Evolutionary conservation across 1,140 invertebrate species (phyloP).

Genomic region (Zaprionus taronus): DNA sequence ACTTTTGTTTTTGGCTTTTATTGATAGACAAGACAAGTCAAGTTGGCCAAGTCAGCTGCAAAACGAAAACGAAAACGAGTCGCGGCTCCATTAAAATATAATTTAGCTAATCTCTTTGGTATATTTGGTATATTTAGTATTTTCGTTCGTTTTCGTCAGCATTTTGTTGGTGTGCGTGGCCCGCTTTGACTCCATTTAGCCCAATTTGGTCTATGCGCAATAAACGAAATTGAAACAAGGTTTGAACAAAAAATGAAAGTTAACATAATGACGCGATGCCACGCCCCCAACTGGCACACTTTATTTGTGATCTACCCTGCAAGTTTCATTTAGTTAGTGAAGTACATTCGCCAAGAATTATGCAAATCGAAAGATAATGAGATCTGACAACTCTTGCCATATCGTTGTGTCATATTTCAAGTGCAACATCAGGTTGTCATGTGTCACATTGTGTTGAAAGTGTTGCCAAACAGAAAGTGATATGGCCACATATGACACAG

Average conservation of each 20-base stretch:
- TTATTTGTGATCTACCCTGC: neutral
- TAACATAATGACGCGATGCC: conserved; percentile 23
- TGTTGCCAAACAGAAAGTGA: neutral
- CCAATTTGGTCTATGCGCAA: conserved; percentile 6
- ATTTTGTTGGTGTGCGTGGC: conserved; percentile 22
- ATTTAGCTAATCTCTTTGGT: conserved; percentile 52
- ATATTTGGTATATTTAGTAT: conserved; percentile 51
- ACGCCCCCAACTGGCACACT: conserved; percentile 24
- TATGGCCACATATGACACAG: neutral
- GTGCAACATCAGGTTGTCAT: neutral
- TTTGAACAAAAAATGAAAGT: conserved; percentile 36
- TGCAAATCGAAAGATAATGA: neutral
- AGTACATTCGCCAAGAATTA: neutral
- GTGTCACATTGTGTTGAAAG: neutral
- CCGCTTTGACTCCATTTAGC: conserved; percentile 27
- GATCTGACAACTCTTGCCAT: neutral
- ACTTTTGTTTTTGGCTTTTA: conserved; percentile 11
- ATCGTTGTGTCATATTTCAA: neutral
- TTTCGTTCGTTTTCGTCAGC: conserved; percentile 14
- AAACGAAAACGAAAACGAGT: conserved; percentile 32
- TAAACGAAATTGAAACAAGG: conserved; percentile 2
- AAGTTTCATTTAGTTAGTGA: too few species aligned
- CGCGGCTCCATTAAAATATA: conserved; percentile 50
- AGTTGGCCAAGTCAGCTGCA: conserved; percentile 24
- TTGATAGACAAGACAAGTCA: conserved; percentile 13